Conservation (phyloP, 92 coral and sea anemone species). For the Parazoanthus swiftii region DNA sequence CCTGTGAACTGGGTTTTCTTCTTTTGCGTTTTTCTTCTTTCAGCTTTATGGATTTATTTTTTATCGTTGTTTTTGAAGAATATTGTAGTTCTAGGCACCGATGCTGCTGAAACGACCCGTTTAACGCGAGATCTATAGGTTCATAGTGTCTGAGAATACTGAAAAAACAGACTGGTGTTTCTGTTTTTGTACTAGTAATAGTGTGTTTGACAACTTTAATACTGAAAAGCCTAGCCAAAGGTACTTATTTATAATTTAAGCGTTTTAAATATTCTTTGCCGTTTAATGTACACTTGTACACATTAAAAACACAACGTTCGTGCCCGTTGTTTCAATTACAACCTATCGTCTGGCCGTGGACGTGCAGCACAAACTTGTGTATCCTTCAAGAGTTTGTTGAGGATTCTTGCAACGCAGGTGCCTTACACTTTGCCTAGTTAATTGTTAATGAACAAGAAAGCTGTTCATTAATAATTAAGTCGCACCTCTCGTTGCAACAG, state of each 20-base stretch:
- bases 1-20: no score
- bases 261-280: background rate
- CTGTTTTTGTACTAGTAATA: no score
- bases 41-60: no score
- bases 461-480: conserved; percentile 17
- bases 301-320: background rate
- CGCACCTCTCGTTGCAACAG: background rate
- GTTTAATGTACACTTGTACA: conserved; percentile 2
- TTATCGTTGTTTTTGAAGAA: no score
- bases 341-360: background rate
- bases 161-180: no score
- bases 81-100: no score
- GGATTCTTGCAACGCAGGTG: conserved; percentile 26
- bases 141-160: no score
- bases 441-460: conserved; percentile 15
- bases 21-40: no score
- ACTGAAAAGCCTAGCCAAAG: background rate
- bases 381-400: background rate
- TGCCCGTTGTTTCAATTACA: background rate
- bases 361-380: background rate
- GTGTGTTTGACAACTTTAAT: no score
- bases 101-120: no score
- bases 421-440: background rate
- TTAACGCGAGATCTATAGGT: no score
- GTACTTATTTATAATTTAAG: background rate